These are phyloP conservation scores for Sphaeridia pumilis DNA, from an alignment of 2,888 invertebrate species.

Conservation along the genomic window DNA sequence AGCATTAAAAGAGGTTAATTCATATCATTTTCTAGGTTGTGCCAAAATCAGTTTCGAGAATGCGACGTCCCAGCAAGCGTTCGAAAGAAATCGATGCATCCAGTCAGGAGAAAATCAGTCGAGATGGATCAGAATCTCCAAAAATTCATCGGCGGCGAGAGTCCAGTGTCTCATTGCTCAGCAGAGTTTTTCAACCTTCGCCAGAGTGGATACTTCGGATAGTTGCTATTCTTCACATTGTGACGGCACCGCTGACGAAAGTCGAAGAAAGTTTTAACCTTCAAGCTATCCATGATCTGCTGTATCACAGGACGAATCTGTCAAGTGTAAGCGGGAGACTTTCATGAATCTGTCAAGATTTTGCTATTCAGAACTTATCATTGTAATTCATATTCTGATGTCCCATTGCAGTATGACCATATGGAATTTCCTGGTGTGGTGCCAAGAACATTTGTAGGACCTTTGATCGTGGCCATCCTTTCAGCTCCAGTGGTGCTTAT, in stretches of 20 bases:
- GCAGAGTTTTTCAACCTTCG: constrained; percentile 7
- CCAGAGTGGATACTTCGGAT: constrained; percentile 28
- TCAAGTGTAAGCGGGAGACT: constrained; percentile 70
- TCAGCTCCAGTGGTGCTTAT: constrained; percentile 63
- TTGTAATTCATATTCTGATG: too few relatives aligned
- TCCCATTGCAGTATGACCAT: constrained; percentile 85
- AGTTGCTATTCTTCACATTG: constrained; percentile 51
- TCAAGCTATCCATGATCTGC: constrained; percentile 93
- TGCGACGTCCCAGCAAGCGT: neutral
- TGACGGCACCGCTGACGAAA: constrained; percentile 91
- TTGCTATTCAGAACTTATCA: too few relatives aligned
- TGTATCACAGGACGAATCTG: constrained; percentile 75
- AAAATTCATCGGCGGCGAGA: neutral
- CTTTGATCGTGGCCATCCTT: constrained; percentile 64
- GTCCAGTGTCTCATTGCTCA: neutral
- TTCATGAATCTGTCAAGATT: too few relatives aligned
- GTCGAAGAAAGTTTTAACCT: constrained; percentile 99
- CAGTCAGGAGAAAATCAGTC: neutral
- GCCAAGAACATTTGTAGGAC: constrained; percentile 89
- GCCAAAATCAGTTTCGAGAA: too few relatives aligned
- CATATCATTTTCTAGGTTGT: too few relatives aligned
- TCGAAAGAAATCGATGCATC: neutral
- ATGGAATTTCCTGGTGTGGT: constrained; percentile 95
- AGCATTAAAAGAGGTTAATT: too few relatives aligned
- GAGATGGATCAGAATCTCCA: neutral